A percentile compares a stretch with the other conserved stretches of the same genome.
phyloP scores from a whole-genome alignment of 2,113 vertebrate genomes.

The Corynorhinus townsendii region DNA sequence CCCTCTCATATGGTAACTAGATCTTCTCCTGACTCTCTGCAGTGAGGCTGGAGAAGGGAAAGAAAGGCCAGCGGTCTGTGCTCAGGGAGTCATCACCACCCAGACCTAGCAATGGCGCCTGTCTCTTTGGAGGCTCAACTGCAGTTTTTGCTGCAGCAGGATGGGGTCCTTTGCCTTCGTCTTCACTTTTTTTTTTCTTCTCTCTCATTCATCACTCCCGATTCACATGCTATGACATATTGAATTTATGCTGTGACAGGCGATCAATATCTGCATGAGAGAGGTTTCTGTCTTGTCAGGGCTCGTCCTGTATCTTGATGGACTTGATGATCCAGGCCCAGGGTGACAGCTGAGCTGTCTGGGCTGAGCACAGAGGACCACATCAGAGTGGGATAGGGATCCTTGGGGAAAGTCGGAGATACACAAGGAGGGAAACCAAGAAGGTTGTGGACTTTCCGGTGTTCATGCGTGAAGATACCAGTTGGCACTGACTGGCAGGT shows the following conservation, averaged over 20 bases:
- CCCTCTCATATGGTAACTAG: background rate
- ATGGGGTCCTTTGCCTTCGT: background rate
- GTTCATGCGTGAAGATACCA: background rate
- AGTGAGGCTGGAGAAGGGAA: background rate
- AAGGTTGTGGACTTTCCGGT: background rate
- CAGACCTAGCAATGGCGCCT: fast-evolving
- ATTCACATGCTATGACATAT: background rate
- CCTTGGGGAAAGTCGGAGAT: background rate
- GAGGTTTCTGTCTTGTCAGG: background rate
- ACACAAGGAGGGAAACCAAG: background rate
- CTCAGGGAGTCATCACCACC: background rate
- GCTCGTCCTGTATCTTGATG: background rate
- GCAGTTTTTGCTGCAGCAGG: background rate
- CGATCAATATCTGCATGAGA: background rate
- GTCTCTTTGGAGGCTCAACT: background rate
- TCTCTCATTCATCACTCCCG: background rate
- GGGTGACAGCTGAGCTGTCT: background rate
- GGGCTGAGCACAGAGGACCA: background rate
- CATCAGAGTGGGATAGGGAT: background rate
- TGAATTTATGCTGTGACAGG: background rate
- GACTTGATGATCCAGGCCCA: background rate
- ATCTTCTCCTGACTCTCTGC: background rate
- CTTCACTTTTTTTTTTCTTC: background rate
- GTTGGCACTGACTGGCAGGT: background rate
- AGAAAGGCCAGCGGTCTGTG: background rate